Percentiles rank a stretch among this genome's conserved stretches.
Conservation (phyloP, 2,888 invertebrate species). For the Eueremaeus valkanovi region DNA sequence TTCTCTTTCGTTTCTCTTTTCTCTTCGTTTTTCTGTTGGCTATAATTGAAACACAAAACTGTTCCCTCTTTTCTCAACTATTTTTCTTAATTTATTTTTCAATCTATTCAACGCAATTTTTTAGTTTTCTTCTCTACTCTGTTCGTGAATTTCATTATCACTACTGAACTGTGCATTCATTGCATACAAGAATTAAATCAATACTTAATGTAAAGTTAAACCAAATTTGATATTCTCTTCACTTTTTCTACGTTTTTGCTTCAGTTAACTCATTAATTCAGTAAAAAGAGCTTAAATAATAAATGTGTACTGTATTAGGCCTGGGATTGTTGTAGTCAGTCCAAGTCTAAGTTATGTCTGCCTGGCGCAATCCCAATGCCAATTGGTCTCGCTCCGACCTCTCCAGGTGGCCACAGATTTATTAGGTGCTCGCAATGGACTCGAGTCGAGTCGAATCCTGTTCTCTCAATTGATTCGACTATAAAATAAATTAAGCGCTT, state of each 20-base stretch:
- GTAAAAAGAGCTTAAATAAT: conserved; percentile 12
- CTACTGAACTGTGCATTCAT: conserved; percentile 1
- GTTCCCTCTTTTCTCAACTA: not conserved
- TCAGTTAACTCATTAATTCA: conserved; percentile 29
- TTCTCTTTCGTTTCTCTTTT: conserved; percentile 1
- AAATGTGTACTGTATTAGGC: no score
- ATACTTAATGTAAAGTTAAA: conserved; percentile 25
- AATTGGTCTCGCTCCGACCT: not conserved
- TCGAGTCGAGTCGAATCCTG: not conserved
- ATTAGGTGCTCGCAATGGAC: conserved; percentile 26
- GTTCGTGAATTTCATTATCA: conserved; percentile 28
- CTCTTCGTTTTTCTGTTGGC: not conserved
- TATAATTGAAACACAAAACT: not conserved
- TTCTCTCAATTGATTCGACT: not conserved
- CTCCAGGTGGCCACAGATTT: conserved; percentile 32
- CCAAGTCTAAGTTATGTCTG: no score
- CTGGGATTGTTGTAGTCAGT: no score
- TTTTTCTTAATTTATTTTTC: conserved; percentile 13
- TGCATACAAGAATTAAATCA: conserved; percentile 22
- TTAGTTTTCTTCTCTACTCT: no score
- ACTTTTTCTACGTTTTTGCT: not conserved
- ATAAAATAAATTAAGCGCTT: conserved; percentile 28
- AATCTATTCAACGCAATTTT: no score
- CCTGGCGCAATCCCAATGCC: no score
- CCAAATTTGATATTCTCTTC: conserved; percentile 10